Base-by-base conservation (phyloP, 2,113 vertebrate genomes). In the Actenoides lindsayi region DNA sequence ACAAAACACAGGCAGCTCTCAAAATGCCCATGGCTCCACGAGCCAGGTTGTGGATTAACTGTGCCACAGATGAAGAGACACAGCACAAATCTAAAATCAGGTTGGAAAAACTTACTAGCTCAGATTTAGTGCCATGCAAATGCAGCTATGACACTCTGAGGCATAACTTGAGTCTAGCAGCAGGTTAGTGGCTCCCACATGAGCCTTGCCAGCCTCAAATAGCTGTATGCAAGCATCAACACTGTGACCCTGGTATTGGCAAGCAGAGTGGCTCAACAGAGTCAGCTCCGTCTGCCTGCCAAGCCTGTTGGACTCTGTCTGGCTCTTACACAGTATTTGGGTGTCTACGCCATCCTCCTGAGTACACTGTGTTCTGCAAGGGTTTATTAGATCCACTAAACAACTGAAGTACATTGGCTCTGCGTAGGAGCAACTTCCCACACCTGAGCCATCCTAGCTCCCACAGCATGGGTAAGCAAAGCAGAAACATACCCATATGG, bases 11-110 rank as follows among this genome's bases (percentile, higher is more conserved):
- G 28, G 41, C 65, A 92, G 80, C 28, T 89, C 69, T 87, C 89
- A 89, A 93, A 92, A 90, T 50, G 67, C 25, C 57, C 16, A 23
- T 2, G 13, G 69, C 20, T 79, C 65, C 92, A 78, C 0, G 0
- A 91, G 54, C 42, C 69, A 96, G 48, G 46, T 11, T 92, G 42
- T 75, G 81, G 65, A 92, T 91, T 94, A 97, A 96, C 80, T 79
- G 91, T 95, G 77, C 74, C 69, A 84, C 69, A 94, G 65, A 92
- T 31, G 62, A 94, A 91, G 65, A 44, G 62, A 78, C 27, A 60
- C 16, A 78, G 48, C 44, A 83, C 17, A 87, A 35, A 94, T 83
- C 77, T 87, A 95, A 81, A 68, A 75, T 48, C 65, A 71, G 30
- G 27, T 3, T 95, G 89, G 89, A 95, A 96, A 89, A 41, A 79